A percentile compares a stretch with the other conserved stretches of the same genome.
Conservation (phyloP, 2,797 vertebrate genomes). For the Periparus ater region DNA sequence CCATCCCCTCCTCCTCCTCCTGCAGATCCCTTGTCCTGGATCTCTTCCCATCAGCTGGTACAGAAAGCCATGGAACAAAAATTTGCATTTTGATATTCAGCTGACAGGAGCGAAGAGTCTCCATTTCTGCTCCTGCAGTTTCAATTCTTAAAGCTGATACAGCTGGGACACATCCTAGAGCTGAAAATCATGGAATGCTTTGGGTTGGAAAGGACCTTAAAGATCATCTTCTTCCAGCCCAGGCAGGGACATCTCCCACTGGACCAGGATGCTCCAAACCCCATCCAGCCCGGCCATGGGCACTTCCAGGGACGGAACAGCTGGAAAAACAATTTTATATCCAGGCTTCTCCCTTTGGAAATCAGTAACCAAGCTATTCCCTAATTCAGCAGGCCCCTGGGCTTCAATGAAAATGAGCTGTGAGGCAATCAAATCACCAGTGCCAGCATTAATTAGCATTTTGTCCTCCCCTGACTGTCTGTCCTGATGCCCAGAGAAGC, state of each 20-base stretch:
- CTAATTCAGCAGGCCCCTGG: neutral
- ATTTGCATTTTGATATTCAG: neutral
- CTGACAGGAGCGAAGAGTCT: neutral
- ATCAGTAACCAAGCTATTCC: neutral
- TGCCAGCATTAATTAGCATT: neutral
- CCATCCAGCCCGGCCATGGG: fast-evolving
- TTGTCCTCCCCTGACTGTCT: neutral
- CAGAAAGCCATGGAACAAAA: no score
- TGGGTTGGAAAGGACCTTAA: neutral
- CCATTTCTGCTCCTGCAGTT: neutral
- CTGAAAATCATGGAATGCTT: neutral
- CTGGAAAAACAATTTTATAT: neutral
- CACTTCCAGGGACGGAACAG: neutral
- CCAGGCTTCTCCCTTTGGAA: neutral
- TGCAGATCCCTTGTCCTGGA: neutral
- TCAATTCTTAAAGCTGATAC: neutral
- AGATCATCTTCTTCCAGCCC: no score
- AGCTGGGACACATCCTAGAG: neutral
- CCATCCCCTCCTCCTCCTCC: neutral
- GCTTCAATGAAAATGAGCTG: neutral
- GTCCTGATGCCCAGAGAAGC: fast-evolving
- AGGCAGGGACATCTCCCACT: neutral
- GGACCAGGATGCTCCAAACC: fast-evolving
- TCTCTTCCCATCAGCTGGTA: neutral
- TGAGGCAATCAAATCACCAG: neutral